Conservation (phyloP, 2,797 vertebrate species). For the Iguana delicatissima region DNA sequence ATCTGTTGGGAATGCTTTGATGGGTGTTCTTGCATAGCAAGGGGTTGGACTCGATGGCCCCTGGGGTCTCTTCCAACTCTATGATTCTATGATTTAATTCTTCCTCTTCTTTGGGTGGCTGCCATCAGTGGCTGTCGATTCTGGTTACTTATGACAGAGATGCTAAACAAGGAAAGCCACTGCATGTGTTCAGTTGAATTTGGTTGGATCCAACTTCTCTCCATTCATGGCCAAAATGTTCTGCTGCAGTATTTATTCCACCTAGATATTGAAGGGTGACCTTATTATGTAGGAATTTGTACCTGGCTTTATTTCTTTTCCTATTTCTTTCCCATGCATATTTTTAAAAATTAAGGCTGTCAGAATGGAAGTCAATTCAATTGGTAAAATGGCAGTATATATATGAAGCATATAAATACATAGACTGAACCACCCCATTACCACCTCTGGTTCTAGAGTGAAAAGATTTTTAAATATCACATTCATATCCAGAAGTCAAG, state of each 20-base stretch:
- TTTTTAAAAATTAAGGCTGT: background rate
- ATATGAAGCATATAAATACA: background rate
- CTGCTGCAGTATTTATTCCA: background rate
- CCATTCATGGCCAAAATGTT: background rate
- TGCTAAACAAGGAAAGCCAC: background rate
- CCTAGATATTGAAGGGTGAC: background rate
- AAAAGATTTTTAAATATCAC: background rate
- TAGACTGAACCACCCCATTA: too few relatives aligned
- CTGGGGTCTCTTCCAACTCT: too few relatives aligned
- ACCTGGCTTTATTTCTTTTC: background rate
- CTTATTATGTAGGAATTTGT: background rate
- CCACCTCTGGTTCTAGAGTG: too few relatives aligned
- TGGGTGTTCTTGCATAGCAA: too few relatives aligned
- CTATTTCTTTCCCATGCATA: background rate
- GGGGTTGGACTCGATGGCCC: too few relatives aligned
- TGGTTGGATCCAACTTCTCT: background rate
- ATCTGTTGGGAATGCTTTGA: too few relatives aligned
- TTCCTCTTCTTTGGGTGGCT: too few relatives aligned
- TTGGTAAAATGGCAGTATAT: background rate
- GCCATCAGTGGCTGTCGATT: too few relatives aligned
- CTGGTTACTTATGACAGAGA: background rate
- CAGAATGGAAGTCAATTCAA: background rate
- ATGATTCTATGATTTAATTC: too few relatives aligned
- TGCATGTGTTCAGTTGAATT: background rate
- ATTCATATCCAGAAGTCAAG: background rate